Evolutionary conservation across 2,888 invertebrate species (phyloP).

Genomic region (Tribolium freemani): DNA sequence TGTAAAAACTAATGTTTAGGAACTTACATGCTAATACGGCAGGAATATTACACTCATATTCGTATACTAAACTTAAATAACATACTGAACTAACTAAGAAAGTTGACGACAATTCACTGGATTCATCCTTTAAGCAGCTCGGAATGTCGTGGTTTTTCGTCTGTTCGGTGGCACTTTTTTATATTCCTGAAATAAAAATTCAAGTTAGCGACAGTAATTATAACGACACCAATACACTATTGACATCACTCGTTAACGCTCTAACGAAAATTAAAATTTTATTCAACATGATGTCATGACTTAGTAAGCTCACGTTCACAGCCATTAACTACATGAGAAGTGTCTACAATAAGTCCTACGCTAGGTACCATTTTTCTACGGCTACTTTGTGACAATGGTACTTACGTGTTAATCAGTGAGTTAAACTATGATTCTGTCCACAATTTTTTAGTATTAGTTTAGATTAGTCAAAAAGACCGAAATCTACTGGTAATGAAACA

Average conservation of each 20-base stretch:
- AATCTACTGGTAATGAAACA: slow-evolving; percentile 49
- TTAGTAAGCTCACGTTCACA: slow-evolving; percentile 18
- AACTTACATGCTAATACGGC: slow-evolving; percentile 58
- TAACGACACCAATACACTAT: slow-evolving; percentile 7
- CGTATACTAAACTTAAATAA: slow-evolving; percentile 48
- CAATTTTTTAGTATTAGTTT: slow-evolving; percentile 28
- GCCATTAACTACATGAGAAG: slow-evolving; percentile 8
- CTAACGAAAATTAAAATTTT: background rate
- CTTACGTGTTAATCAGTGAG: slow-evolving; percentile 24
- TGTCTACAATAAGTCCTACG: slow-evolving; percentile 49
- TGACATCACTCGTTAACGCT: background rate
- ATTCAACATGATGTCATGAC: slow-evolving; percentile 34
- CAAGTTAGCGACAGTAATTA: no score
- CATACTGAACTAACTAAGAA: slow-evolving; percentile 36
- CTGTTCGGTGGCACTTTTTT: slow-evolving; percentile 61
- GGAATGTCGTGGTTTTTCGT: slow-evolving; percentile 54
- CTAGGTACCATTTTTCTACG: slow-evolving; percentile 47
- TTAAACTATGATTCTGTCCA: slow-evolving; percentile 18
- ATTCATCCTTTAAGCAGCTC: slow-evolving; percentile 6
- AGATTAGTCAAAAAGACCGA: slow-evolving; percentile 22
- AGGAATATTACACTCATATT: slow-evolving; percentile 47
- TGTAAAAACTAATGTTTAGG: slow-evolving; percentile 50
- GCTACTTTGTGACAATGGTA: slow-evolving; percentile 22
- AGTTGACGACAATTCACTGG: slow-evolving; percentile 22
- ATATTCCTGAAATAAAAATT: slow-evolving; percentile 60